Evolutionary conservation across 2,888 invertebrate species (phyloP).

Genomic region (Spialia ferax): DNA sequence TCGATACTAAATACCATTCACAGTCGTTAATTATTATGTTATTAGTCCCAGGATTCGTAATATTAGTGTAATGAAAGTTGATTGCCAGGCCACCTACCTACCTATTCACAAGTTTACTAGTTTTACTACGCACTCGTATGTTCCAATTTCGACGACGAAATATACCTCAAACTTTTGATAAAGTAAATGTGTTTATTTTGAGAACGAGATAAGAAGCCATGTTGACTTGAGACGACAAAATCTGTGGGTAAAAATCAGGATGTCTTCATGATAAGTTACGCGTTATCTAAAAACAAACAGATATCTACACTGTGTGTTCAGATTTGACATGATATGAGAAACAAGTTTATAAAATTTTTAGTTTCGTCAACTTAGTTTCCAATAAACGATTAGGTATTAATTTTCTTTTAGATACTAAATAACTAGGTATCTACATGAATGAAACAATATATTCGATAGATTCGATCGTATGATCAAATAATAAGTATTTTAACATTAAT

Average conservation of each 20-base stretch:
- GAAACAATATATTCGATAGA: too few relatives aligned
- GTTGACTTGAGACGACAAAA: conserved; percentile 71
- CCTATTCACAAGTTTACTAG: background rate
- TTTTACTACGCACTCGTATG: too few relatives aligned
- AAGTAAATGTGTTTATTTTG: conserved; percentile 57
- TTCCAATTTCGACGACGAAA: background rate
- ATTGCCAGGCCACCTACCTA: background rate
- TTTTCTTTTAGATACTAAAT: too few relatives aligned
- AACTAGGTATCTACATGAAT: too few relatives aligned
- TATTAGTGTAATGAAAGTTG: background rate
- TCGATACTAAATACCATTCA: too few relatives aligned
- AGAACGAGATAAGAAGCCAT: conserved; percentile 68
- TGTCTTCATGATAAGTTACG: conserved; percentile 65
- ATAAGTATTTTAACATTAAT: too few relatives aligned
- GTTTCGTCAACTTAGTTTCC: background rate
- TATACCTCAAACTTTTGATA: conserved; percentile 66
- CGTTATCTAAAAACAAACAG: conserved; percentile 51
- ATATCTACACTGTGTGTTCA: conserved; percentile 44
- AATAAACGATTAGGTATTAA: background rate
- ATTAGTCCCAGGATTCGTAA: too few relatives aligned
- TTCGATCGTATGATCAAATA: too few relatives aligned
- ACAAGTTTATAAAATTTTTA: background rate
- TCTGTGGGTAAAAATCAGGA: conserved; percentile 75
- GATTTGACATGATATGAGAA: conserved; percentile 42
- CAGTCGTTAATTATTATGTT: too few relatives aligned